A percentile compares a stretch with the other conserved stretches of the same genome.
Conservation (phyloP, 1,140 invertebrate genomes). For the Cherax destructor region DNA sequence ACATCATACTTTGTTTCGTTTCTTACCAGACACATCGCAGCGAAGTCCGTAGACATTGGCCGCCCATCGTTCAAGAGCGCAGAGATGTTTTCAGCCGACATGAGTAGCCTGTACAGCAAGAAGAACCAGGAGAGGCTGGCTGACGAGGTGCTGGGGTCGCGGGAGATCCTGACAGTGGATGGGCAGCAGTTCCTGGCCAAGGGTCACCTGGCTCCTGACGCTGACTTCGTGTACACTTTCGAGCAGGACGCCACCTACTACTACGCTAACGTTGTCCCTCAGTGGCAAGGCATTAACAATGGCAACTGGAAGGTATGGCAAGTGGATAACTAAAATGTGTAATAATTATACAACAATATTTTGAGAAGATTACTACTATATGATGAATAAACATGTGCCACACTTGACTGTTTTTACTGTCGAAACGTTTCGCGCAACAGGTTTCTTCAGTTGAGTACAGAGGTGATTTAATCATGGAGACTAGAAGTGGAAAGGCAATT, state of each 20-base stretch:
- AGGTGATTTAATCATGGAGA: too few relatives aligned
- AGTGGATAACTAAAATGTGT: constrained; percentile 74
- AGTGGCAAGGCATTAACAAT: constrained; percentile 73
- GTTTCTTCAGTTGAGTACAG: too few relatives aligned
- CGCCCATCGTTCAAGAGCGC: constrained; percentile 57
- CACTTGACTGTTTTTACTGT: too few relatives aligned
- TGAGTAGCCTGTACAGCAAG: neutral
- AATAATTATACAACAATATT: constrained; percentile 73
- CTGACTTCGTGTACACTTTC: constrained; percentile 70
- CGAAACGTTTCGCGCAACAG: too few relatives aligned
- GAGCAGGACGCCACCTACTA: constrained; percentile 73
- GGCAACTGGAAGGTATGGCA: constrained; percentile 83
- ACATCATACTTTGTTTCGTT: too few relatives aligned
- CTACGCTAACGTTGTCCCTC: constrained; percentile 72
- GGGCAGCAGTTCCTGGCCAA: constrained; percentile 66
- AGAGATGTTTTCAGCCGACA: constrained; percentile 26
- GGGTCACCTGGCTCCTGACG: constrained; percentile 73
- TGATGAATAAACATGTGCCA: neutral
- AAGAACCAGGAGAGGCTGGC: neutral
- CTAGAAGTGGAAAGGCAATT: too few relatives aligned
- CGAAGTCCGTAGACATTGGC: neutral
- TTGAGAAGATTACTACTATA: too few relatives aligned
- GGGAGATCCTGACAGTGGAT: too few relatives aligned
- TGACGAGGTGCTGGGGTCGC: too few relatives aligned
- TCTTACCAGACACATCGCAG: constrained; percentile 24